Conservation (phyloP, 2,797 vertebrate species). For the Jordanella pulchra region DNA sequence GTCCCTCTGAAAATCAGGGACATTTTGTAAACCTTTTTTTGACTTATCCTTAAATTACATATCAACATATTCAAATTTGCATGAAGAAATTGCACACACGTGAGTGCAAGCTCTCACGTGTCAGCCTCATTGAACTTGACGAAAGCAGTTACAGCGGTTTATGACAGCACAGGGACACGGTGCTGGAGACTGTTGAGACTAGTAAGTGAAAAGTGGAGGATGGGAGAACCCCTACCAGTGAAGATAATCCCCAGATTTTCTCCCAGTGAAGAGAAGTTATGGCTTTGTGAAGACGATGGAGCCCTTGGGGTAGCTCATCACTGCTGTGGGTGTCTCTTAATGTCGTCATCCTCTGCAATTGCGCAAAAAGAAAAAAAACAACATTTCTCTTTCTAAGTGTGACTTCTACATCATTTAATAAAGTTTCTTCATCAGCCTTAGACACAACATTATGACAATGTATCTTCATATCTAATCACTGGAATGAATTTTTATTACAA, state of each 20-base stretch:
- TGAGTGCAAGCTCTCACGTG: constrained; percentile 29
- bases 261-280: constrained; percentile 52
- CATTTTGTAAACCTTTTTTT: constrained; percentile 10
- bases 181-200: constrained; percentile 15
- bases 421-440: constrained; percentile 13
- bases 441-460: background rate
- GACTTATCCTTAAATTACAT: background rate
- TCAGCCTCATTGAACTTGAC: constrained; percentile 46
- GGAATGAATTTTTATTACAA: background rate
- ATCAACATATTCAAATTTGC: constrained; percentile 25
- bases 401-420: constrained; percentile 8
- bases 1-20: constrained; percentile 23
- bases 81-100: constrained; percentile 19
- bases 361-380: constrained; percentile 32
- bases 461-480: constrained; percentile 1
- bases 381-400: constrained; percentile 11
- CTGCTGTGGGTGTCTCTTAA: constrained; percentile 57
- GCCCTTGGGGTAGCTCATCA: constrained; percentile 29
- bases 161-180: constrained; percentile 43
- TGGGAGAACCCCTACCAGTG: constrained; percentile 1
- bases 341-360: constrained; percentile 63
- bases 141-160: constrained; percentile 41
- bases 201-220: background rate
- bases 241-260: constrained; percentile 46
- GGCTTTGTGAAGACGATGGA: constrained; percentile 38